Evolutionary conservation across 1,140 invertebrate genomes (phyloP), one percentile per base, ranked within the genome.

Genomic region (Aphelinus certus): DNA sequence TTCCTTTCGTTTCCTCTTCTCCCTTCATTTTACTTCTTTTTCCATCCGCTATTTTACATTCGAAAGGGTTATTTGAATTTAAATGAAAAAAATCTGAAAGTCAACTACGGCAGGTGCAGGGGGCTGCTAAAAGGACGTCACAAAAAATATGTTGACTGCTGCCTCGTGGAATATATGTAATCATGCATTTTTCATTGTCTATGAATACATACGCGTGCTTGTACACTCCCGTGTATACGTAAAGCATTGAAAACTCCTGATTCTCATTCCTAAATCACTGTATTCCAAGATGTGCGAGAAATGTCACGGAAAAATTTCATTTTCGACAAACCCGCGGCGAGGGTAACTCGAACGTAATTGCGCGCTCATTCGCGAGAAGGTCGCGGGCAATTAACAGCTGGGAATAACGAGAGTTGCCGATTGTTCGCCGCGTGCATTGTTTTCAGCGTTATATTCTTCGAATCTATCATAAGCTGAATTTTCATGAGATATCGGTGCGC

Each of bases 71-170:
- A 71, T 71, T 71, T 71, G 69, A 71, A 71, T 71, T 71, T 71
- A 71, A 71, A 71, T 71, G 69, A 71, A 73, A 73, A 66, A 55
- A 73, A 73, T 73, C 56, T 73, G 49, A 62, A 73, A 73, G 67
- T 73, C 72, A 68, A 68, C 47, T 1, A 4, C 62, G 42, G 58
- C 58, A 42, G 10, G 56, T 9, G 57, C 58, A 45, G 26, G 26
- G 26, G 0, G 26, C 0, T 26, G 48, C 26, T 45, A 47, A 71
- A 62, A 64, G 57, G 56, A 48, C 63, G 55, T 66, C 63, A 55
- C 63, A 49, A 56, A 58, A 62, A 73, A 73, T 73, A 73, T 68
- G 72, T 57, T 53, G 10, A 42, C n/a, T 48, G 26, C 48, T 53
- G 46, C 56, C 3, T 3, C 4, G 42, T 6, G 63, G 71, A 72